Evolutionary conservation across 1,140 invertebrate species (phyloP), one percentile per base, ranked within the genome.

Genomic region (Aphelinus atriplicis): DNA sequence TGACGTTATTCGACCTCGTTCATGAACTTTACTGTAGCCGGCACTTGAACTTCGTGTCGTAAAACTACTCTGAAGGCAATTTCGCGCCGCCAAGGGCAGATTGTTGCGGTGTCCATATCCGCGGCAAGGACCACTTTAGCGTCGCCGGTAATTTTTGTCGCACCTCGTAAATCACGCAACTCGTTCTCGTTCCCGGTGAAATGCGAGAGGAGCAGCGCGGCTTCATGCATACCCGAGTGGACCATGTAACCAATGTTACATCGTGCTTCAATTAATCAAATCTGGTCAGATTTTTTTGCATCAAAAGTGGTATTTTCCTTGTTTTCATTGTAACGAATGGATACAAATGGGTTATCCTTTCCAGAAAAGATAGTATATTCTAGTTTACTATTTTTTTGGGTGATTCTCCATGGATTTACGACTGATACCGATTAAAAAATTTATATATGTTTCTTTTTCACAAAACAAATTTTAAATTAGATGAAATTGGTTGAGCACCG

Each of bases 71-170:
- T 76, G 71, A n/a, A 71, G 71, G 53, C 62, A 73, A 45, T 77
- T 79, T 78, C 79, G 58, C 63, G 73, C 78, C 61, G 74, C 77
- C 69, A 78, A 75, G 61, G 69, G 78, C 67, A 72, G 47, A 47
- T 67, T 66, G 68, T 77, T 75, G 79, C 62, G 76, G 78, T 79
- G n/a, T n/a, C n/a, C n/a, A n/a, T n/a, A n/a, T n/a, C 75, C 78
- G 58, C 68, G n/a, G n/a, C n/a, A 63, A 76, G 79, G 73, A n/a
- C 26, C 77, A 80, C 82, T 84, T 85, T 84, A 82, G 83, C 80
- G 74, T 67, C 78, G 75, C 80, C 78, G 78, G 83, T 83, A 83
- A 84, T 84, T 84, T 83, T 83, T 79, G 77, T 82, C 81, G 78
- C 77, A 78, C 75, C 67, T 67, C 78, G 77, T 85, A 84, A 84